Evolutionary conservation across 2,888 invertebrate species (phyloP), one percentile per base, ranked within the genome.

Genomic region (Hoplodrina ambigua): DNA sequence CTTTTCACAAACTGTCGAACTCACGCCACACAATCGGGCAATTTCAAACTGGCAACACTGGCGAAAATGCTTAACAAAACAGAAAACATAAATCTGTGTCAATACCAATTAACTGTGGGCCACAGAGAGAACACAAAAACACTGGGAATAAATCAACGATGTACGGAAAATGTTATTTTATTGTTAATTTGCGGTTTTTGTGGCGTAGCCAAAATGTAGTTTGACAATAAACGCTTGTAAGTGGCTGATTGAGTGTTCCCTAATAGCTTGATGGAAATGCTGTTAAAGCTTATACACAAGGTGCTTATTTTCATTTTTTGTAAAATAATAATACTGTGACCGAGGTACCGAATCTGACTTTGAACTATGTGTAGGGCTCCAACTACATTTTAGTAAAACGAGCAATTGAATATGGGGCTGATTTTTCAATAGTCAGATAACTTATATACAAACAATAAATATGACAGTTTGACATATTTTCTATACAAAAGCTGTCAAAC

Each of bases 81-180:
- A 86, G 75, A 85, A 84, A 82, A 83, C 88, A 89, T 91, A 91
- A 90, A 91, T 91, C 90, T 86, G 82, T 85, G 89, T 90, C 91
- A 87, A 91, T 89, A 90, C 88, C 90, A 91, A 91, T 91, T 91
- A 91, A 90, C 87, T 87, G 85, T 81, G 75, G 80, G 60, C 84
- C 84, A 80, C 83, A 78, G 74, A 71, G 69, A 69, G 73, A 72
- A 75, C 77, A 74, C 81, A 83, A 82, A 80, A 85, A 84, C 80
- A 85, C 67, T 69, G 72, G 49, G 58, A 75, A 84, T 83, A 80
- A 83, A 85, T 86, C 85, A 85, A 79, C 69, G 66, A 62, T 69
- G 54, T 65, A 74, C 72, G 66, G 75, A 69, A 65, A 82, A 75
- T 77, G 67, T 73, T 75, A 68, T 77, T 81, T 78, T 77, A 80